Conservation (phyloP, 1,140 invertebrate species). For the Drusus annulatus region DNA sequence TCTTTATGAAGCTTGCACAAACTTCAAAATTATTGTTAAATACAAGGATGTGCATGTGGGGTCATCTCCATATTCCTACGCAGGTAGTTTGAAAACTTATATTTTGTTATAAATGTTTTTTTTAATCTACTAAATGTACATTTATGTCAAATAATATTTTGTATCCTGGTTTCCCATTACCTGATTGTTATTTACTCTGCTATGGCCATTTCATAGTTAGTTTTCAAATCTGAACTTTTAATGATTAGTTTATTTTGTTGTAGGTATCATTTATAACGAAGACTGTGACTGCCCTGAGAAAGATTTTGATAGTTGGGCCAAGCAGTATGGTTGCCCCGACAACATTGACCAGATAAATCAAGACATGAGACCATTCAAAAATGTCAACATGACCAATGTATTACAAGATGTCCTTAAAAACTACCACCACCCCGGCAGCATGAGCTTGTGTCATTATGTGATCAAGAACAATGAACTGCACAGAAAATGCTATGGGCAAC, state of each 20-base stretch:
- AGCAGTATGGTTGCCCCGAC: constrained; percentile 78
- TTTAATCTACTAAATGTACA: too few species aligned
- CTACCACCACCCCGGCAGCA: constrained; percentile 82
- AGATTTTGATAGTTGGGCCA: constrained; percentile 78
- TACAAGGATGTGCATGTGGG: constrained; percentile 79
- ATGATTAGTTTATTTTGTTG: constrained; percentile 59
- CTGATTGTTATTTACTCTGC: too few species aligned
- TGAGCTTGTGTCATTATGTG: constrained; percentile 93
- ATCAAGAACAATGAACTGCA: constrained; percentile 90
- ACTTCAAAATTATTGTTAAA: constrained; percentile 80
- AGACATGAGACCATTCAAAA: constrained; percentile 81
- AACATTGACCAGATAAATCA: constrained; percentile 80
- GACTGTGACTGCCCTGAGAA: constrained; percentile 87
- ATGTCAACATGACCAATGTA: constrained; percentile 81
- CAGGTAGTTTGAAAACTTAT: constrained; percentile 69
- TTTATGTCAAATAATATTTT: too few species aligned
- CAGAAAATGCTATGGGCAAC: constrained; percentile 92
- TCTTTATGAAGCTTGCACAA: constrained; percentile 81
- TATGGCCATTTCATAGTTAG: too few species aligned
- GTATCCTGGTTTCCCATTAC: too few species aligned
- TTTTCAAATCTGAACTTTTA: too few species aligned
- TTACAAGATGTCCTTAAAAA: constrained; percentile 74
- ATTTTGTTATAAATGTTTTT: too few species aligned
- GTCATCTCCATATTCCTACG: constrained; percentile 77
- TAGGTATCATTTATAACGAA: constrained; percentile 84